Evolutionary conservation across 2,797 vertebrate species (phyloP).

Genomic region (Florisuga fusca): DNA sequence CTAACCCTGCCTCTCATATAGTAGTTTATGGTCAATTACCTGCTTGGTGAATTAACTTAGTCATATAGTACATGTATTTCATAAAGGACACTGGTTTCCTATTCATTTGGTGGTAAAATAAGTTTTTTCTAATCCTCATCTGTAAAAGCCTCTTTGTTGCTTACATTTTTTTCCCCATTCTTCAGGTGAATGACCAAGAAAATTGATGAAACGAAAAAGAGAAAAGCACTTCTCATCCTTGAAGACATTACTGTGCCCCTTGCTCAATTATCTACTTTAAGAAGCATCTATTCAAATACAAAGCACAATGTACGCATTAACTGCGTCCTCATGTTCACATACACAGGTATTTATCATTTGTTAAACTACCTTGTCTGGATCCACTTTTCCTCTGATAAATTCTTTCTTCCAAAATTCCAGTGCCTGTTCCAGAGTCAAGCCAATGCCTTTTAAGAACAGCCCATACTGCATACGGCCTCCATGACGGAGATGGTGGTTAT

Average conservation of each 20-base stretch:
- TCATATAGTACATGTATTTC: not conserved
- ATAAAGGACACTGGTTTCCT: not conserved
- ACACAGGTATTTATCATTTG: not conserved
- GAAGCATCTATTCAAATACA: not conserved
- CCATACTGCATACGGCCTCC: constrained; percentile 98
- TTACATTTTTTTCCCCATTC: not conserved
- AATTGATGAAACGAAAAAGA: not conserved
- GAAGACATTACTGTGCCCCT: not conserved
- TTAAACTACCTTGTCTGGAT: constrained; percentile 91
- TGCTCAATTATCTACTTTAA: not conserved
- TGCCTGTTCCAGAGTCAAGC: constrained; percentile 93
- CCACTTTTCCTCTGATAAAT: constrained; percentile 93
- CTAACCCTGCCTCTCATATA: not conserved
- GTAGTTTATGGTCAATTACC: not conserved
- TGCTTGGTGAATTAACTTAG: not conserved
- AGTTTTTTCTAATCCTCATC: not conserved
- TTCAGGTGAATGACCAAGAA: not conserved
- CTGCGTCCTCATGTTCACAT: not conserved
- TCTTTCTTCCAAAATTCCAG: constrained; percentile 97
- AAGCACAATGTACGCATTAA: not conserved
- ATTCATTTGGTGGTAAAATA: not conserved
- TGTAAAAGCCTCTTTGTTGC: not conserved
- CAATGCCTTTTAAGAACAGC: constrained; percentile 96
- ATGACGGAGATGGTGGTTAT: constrained; percentile 94
- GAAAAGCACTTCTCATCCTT: not conserved